Percentiles rank a stretch among this genome's conserved stretches.
Evolutionary conservation across 2,888 invertebrate species (phyloP).

Genomic region (Busseola fusca): DNA sequence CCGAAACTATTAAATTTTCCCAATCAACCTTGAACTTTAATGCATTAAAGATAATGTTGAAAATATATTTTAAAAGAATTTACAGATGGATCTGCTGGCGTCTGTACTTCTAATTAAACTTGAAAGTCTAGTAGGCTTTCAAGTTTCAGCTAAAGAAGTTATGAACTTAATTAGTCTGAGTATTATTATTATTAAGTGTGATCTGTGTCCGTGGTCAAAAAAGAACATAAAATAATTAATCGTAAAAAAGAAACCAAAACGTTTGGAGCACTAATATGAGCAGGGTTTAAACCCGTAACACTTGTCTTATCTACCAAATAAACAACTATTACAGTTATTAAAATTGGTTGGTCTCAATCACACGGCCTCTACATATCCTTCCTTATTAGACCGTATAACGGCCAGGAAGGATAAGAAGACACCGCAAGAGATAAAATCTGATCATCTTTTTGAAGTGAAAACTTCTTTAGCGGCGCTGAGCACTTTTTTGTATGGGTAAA

Average conservation of each 20-base stretch:
- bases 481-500: too few relatives aligned
- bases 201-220: background rate
- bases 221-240: background rate
- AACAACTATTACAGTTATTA: conserved; percentile 35
- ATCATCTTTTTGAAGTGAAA: background rate
- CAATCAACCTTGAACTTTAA: too few relatives aligned
- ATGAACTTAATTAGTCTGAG: background rate
- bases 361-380: conserved; percentile 39
- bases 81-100: too few relatives aligned
- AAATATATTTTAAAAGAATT: too few relatives aligned
- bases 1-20: too few relatives aligned
- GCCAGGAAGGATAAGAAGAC: conserved; percentile 26
- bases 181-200: background rate
- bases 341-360: conserved; percentile 39
- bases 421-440: conserved; percentile 14
- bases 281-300: conserved; percentile 3
- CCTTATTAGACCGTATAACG: conserved; percentile 15
- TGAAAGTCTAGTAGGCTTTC: too few relatives aligned
- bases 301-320: conserved; percentile 3
- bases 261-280: background rate
- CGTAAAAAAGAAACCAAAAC: conserved; percentile 1
- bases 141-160: background rate
- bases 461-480: too few relatives aligned
- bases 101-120: background rate
- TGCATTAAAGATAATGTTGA: too few relatives aligned